Conservation (phyloP, 2,888 invertebrate genomes). For the Plebejus melissa region DNA sequence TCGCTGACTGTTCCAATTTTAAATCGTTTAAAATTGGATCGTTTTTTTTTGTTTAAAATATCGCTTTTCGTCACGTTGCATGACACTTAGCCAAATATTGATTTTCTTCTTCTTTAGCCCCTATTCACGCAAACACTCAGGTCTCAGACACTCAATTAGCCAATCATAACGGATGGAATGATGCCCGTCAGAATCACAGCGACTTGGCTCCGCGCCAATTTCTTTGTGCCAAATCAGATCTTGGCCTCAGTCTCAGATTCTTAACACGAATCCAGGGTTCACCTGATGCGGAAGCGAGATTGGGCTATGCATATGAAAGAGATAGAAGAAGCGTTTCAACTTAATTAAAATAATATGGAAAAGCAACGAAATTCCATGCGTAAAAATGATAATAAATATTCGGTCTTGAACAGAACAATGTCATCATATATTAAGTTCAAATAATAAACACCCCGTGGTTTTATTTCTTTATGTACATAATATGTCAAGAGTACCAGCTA, state of each 20-base stretch:
- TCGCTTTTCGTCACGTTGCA: too few relatives aligned
- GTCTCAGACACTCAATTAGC: neutral
- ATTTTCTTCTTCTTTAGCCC: neutral
- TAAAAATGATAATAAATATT: neutral
- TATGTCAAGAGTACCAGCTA: too few relatives aligned
- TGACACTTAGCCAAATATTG: neutral
- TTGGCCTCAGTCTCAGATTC: slow-evolving; percentile 17
- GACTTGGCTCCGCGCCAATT: slow-evolving; percentile 1
- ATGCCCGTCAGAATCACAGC: neutral
- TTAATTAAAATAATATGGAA: neutral
- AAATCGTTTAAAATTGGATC: too few relatives aligned
- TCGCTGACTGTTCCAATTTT: too few relatives aligned
- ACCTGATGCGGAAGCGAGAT: neutral
- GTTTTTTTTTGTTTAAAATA: too few relatives aligned
- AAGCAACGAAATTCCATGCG: neutral
- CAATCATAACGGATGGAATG: slow-evolving; percentile 14
- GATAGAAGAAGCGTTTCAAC: neutral
- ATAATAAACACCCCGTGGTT: neutral
- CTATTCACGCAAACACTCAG: neutral
- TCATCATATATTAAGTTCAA: neutral
- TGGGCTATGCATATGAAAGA: neutral
- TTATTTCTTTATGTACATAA: neutral
- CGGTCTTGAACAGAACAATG: neutral
- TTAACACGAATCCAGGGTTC: neutral
- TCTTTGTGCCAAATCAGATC: slow-evolving; percentile 24